Percentiles rank a stretch among this genome's conserved stretches.
Conservation (phyloP, 2,797 vertebrate genomes). For the Geotrypetes seraphini region DNA sequence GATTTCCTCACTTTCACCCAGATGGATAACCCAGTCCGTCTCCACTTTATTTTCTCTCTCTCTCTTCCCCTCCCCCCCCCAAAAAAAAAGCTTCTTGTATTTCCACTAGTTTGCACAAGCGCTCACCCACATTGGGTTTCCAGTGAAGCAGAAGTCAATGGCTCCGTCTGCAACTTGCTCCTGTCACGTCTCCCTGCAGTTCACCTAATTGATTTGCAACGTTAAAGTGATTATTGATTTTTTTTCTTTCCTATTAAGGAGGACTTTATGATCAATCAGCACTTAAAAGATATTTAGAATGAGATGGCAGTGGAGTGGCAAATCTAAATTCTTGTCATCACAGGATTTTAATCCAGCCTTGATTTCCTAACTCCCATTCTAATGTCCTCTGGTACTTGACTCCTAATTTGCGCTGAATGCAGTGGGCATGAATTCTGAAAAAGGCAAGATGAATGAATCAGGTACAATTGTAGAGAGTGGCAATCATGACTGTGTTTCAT, state of each 20-base stretch:
- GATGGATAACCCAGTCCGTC: no score
- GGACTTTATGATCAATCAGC: constrained; percentile 13
- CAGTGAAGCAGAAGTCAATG: not conserved
- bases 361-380: constrained; percentile 9
- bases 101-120: not conserved
- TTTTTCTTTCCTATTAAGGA: constrained; percentile 7
- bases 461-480: no score
- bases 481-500: no score
- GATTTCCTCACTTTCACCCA: no score
- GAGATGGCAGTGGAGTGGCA: constrained; percentile 16
- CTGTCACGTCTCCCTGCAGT: constrained; percentile 8
- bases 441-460: not conserved
- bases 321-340: no score
- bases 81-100: no score
- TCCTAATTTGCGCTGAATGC: no score
- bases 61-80: no score
- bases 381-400: constrained; percentile 7
- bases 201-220: constrained; percentile 22
- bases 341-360: constrained; percentile 1
- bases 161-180: not conserved
- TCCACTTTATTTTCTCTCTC: no score
- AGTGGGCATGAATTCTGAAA: not conserved
- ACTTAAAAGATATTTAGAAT: constrained; percentile 16
- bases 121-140: constrained; percentile 1
- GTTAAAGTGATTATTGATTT: constrained; percentile 20